Conservation (phyloP, 2,797 vertebrate genomes). For the Labroides dimidiatus region DNA sequence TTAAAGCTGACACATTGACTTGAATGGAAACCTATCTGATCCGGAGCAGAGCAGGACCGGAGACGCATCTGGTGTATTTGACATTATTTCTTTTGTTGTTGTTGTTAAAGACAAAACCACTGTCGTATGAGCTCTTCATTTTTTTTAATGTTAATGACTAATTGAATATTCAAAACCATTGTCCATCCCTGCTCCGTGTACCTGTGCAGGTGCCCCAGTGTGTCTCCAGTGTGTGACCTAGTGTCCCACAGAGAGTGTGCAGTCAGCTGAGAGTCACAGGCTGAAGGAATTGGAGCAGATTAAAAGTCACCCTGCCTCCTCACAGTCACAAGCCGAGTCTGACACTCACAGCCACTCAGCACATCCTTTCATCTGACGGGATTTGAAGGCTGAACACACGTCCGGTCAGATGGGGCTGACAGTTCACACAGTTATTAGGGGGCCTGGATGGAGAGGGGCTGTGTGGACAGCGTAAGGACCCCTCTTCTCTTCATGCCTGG, state of each 20-base stretch:
- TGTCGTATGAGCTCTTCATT: no score
- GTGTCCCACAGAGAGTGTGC: constrained; percentile 50
- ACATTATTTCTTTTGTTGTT: no score
- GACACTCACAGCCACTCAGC: constrained; percentile 45
- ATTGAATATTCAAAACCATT: no score
- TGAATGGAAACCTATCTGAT: no score
- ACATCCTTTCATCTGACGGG: constrained; percentile 64
- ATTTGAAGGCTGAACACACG: constrained; percentile 22
- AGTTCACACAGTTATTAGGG: constrained; percentile 58
- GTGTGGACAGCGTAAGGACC: no score
- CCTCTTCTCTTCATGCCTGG: neutral
- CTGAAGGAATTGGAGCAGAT: constrained; percentile 74
- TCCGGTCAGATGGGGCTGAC: constrained; percentile 14
- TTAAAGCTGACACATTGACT: no score
- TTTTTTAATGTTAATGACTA: no score
- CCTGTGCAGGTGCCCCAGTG: constrained; percentile 12
- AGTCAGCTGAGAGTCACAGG: constrained; percentile 79
- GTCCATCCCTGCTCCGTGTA: no score
- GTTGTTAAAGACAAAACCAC: no score
- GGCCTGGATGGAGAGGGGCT: neutral
- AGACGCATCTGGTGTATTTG: no score
- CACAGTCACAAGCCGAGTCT: constrained; percentile 40
- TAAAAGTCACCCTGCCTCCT: constrained; percentile 64
- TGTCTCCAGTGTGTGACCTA: constrained; percentile 29
- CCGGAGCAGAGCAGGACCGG: no score